A percentile compares a stretch with the other conserved stretches of the same genome.
phyloP scores from a whole-genome alignment of 2,113 vertebrate species.

The Pantherophis guttatus region DNA sequence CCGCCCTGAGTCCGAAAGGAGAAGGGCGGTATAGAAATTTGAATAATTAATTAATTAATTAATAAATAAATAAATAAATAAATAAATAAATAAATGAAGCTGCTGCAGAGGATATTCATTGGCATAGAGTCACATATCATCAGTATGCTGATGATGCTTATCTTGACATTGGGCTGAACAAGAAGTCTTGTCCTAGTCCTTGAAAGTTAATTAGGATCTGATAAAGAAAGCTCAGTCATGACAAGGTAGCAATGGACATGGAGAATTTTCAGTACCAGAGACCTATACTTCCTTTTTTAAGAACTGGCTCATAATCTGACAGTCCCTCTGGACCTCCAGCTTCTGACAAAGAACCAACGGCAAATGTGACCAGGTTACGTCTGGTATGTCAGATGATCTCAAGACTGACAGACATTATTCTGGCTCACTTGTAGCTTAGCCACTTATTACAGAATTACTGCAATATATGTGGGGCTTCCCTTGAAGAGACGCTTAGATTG shows the following conservation, averaged over 20 bases:
- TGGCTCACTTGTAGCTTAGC: neutral
- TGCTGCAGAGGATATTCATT: neutral
- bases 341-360: neutral
- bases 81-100: too few species aligned
- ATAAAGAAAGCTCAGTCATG: neutral
- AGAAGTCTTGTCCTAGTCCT: neutral
- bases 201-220: neutral
- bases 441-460: neutral
- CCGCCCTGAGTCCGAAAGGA: too few species aligned
- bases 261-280: neutral
- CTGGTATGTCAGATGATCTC: neutral
- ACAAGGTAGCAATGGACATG: neutral
- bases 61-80: too few species aligned
- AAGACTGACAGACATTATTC: neutral
- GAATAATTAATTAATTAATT: too few species aligned
- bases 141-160: neutral
- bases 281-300: neutral
- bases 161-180: neutral
- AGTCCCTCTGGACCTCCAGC: neutral
- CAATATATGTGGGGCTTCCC: neutral
- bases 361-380: neutral
- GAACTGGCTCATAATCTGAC: neutral
- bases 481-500: neutral
- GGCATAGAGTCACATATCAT: neutral
- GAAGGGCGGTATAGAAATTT: too few species aligned